Evolutionary conservation across 2,113 vertebrate species (phyloP).

Genomic region (Sclerurus mexicanus): DNA sequence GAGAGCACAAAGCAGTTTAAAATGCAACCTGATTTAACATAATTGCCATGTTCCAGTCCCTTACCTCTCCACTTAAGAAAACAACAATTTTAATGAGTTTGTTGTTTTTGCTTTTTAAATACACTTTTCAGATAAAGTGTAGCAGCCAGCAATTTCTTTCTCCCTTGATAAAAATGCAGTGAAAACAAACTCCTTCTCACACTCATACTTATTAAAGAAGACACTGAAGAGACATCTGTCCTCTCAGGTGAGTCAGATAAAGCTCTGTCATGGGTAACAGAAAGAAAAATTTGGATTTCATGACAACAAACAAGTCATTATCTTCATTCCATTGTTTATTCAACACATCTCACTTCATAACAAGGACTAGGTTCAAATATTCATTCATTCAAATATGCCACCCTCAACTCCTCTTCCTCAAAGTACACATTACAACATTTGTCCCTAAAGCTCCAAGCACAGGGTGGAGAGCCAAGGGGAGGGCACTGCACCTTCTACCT

Average conservation of each 20-base stretch:
- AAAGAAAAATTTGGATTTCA: not conserved
- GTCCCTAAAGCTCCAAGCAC: not conserved
- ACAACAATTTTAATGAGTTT: conserved; percentile 45
- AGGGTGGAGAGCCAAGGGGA: not conserved
- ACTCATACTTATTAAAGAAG: not conserved
- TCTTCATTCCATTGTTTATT: conserved; percentile 7
- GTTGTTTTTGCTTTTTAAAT: conserved; percentile 40
- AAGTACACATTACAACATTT: not conserved
- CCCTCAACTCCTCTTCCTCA: not conserved
- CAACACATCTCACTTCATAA: not conserved
- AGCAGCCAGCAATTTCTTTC: conserved; percentile 1
- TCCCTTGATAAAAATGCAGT: not conserved
- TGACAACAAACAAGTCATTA: not conserved
- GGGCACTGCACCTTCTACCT: not conserved
- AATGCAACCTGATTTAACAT: conserved; percentile 52
- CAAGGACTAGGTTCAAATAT: not conserved
- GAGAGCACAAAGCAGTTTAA: conserved; percentile 34
- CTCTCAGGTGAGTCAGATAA: not conserved
- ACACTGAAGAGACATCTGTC: not conserved
- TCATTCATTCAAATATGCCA: not conserved
- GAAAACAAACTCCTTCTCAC: not conserved
- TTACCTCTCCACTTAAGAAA: conserved; percentile 52
- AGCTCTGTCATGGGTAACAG: not conserved
- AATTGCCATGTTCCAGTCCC: conserved; percentile 37
- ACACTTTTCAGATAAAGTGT: not conserved